A percentile compares a stretch with the other conserved stretches of the same genome.
Conservation (phyloP, 2,888 invertebrate species). For the Lordiphosa fenestrarum region DNA sequence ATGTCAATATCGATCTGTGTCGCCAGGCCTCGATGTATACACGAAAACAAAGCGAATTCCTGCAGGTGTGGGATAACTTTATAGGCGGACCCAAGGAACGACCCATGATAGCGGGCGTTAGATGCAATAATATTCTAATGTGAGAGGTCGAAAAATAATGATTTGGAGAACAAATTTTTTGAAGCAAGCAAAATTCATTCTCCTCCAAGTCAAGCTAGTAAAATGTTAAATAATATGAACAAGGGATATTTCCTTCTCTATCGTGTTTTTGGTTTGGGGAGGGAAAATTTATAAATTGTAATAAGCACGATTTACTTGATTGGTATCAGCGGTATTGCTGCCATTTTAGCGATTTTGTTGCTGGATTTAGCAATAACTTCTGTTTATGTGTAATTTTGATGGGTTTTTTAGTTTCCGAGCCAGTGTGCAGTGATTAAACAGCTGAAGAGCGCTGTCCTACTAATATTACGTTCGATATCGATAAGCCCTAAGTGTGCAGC, state of each 20-base stretch:
- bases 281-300: no score
- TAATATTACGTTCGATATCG: constrained; percentile 15
- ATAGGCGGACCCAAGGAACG: constrained; percentile 30
- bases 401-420: no score
- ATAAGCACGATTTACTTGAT: no score
- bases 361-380: no score
- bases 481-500: not conserved
- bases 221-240: not conserved
- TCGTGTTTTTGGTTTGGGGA: no score
- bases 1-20: constrained; percentile 18
- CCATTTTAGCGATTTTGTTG: no score
- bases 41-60: constrained; percentile 42
- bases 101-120: constrained; percentile 31
- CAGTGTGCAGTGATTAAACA: no score
- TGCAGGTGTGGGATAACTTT: constrained; percentile 47
- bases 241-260: not conserved
- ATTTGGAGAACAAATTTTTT: no score
- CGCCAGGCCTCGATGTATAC: constrained; percentile 1
- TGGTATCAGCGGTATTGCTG: no score
- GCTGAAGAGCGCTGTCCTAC: constrained; percentile 5
- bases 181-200: no score
- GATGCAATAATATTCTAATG: constrained; percentile 34
- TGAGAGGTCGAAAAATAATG: constrained; percentile 8
- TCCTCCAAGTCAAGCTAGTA: no score
- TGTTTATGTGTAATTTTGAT: no score